Conservation (phyloP, 2,888 invertebrate species). For the Cataglyphis albicans region DNA sequence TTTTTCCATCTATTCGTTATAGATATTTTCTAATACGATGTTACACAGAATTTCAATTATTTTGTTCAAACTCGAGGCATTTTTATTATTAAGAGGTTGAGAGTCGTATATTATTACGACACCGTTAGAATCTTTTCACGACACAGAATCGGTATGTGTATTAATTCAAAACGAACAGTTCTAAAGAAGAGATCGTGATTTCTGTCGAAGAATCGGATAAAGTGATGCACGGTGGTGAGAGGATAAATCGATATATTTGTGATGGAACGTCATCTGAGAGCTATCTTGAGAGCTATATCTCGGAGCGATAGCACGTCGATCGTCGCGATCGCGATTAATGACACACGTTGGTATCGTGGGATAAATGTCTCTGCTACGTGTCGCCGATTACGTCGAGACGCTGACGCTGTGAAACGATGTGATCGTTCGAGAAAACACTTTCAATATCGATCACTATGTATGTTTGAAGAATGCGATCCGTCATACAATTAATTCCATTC, state of each 20-base stretch:
- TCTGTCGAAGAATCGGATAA: neutral
- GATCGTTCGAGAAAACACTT: conserved; percentile 24
- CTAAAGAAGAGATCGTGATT: conserved; percentile 22
- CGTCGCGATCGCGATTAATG: conserved; percentile 80
- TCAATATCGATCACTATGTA: conserved; percentile 18
- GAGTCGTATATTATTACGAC: neutral
- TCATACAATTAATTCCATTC: conserved; percentile 1
- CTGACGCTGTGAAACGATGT: neutral
- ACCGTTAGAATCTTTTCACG: conserved; percentile 13
- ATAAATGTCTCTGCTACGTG: conserved; percentile 79
- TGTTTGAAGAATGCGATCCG: neutral
- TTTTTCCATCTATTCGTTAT: neutral
- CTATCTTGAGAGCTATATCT: conserved; percentile 50
- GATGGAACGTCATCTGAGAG: conserved; percentile 43
- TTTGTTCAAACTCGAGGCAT: neutral
- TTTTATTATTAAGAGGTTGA: neutral
- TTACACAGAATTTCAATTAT: neutral
- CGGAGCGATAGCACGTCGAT: conserved; percentile 58
- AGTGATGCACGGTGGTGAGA: conserved; percentile 54
- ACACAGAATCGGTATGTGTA: neutral
- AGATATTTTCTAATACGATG: neutral
- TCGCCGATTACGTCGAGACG: conserved; percentile 72
- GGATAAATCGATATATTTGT: conserved; percentile 51
- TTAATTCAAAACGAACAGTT: conserved; percentile 11
- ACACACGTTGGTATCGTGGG: conserved; percentile 79